Base-by-base conservation (phyloP, 1,140 invertebrate genomes). In the Leguminivora glycinivorella region DNA sequence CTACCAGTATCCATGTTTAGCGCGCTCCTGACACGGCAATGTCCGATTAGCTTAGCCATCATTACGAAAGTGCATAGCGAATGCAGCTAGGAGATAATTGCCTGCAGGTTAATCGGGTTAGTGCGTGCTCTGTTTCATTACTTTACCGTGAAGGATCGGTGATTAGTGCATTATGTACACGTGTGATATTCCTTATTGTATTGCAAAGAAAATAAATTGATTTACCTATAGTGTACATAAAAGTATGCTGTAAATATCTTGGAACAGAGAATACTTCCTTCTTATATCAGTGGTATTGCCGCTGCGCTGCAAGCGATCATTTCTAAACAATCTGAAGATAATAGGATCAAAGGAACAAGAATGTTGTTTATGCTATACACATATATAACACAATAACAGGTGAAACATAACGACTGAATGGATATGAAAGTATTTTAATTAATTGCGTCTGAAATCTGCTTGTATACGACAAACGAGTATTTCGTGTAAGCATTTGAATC, bases 61-160 rank as follows among this genome's bases (percentile, higher is more conserved):
- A 63, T 63, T 63, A 63, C 58, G 58, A 63, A 63, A 63, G 58
- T 63, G 58, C 58, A 63, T 63, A 63, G 58, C 58, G n/a, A 63
- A 63, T 63, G 58, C 25, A 34, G 58, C 58, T 60, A 63, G 25
- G 31, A 34, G 58, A 63, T 63, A 63, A 63, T 63, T 63, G 58
- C 58, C 58, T 63, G 25, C 58, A 31, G 58, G 58, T 63, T 63
- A 63, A 63, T 63, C 58, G 58, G 58, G 25, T 63, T 63, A 63
- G 58, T n/a, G 25, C 58, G 25, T 63, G 58, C 58, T 29, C 58
- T 63, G 26, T 63, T 63, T 63, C 58, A 63, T 63, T 29, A 63
- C 47, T 29, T 31, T 63, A 29, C 58, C 58, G 26, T 63, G n/a
- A 29, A 31, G 56, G 58, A 63, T 63, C 22, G 58, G 29, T 31